phyloP scores from a whole-genome alignment of 2,113 vertebrate species.

The Neomonachus schauinslandi region DNA sequence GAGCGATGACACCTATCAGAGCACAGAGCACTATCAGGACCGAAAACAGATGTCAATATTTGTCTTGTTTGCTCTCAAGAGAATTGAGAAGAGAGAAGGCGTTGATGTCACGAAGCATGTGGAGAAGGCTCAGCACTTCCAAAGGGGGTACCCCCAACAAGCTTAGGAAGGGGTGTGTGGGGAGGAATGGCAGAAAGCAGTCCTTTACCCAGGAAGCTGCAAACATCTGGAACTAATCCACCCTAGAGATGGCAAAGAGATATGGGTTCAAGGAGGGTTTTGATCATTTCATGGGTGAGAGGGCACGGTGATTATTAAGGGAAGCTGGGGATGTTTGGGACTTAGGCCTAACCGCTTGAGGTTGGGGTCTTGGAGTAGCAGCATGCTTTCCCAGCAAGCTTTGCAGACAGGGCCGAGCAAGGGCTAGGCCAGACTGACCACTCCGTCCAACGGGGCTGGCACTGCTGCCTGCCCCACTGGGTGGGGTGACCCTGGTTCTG shows the following conservation, averaged over 20 bases:
- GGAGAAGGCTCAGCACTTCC: neutral
- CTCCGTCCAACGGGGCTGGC: neutral
- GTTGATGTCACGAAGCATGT: too few species aligned
- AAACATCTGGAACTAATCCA: slow-evolving; percentile 60
- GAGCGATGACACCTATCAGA: neutral
- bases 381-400: slow-evolving; percentile 18
- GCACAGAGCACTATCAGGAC: neutral
- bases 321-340: slow-evolving; percentile 41
- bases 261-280: slow-evolving; percentile 27
- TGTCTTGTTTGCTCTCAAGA: neutral
- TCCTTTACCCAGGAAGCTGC: neutral
- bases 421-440: slow-evolving; percentile 16
- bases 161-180: neutral
- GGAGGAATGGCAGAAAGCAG: neutral
- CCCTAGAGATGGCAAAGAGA: slow-evolving; percentile 13
- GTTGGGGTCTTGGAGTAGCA: neutral
- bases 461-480: neutral
- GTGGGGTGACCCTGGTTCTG: neutral
- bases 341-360: slow-evolving; percentile 10
- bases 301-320: slow-evolving; percentile 35
- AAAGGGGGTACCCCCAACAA: too few species aligned
- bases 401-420: neutral
- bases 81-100: neutral
- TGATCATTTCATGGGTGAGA: slow-evolving; percentile 22
- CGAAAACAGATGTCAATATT: neutral